Percentiles rank a stretch among this genome's conserved stretches.
These are phyloP conservation scores for Eristalis intricaria DNA, from an alignment of 2,888 invertebrate species.

Conservation along the genomic window DNA sequence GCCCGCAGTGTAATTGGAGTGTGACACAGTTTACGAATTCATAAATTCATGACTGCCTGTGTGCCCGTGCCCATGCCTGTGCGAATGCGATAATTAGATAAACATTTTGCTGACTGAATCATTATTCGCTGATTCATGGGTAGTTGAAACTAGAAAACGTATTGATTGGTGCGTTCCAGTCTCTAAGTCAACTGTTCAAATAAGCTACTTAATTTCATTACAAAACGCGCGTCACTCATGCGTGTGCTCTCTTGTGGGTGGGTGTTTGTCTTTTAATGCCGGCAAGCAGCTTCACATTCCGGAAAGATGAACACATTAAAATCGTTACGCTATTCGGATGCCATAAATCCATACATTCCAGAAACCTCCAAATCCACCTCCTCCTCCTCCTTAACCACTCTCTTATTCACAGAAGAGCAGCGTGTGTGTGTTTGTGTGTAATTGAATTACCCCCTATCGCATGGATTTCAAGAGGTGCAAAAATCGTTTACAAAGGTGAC, in stretches of 20 bases:
- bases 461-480: background rate
- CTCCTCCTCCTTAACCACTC: background rate
- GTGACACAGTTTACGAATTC: constrained; percentile 5
- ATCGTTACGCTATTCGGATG: background rate
- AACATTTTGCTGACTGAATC: too few relatives aligned
- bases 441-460: constrained; percentile 29
- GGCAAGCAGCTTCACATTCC: background rate
- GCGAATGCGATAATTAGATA: background rate
- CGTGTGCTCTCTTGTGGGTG: too few relatives aligned
- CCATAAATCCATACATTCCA: constrained; percentile 33
- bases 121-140: too few relatives aligned
- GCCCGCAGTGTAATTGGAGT: background rate
- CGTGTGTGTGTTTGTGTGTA: background rate
- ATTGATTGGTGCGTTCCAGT: too few relatives aligned
- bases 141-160: too few relatives aligned
- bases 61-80: too few relatives aligned
- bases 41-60: background rate
- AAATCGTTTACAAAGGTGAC: background rate
- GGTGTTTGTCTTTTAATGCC: too few relatives aligned
- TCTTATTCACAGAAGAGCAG: background rate
- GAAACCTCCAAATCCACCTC: background rate
- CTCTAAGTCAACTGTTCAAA: too few relatives aligned
- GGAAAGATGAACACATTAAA: background rate
- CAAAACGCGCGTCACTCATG: too few relatives aligned
- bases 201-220: too few relatives aligned